Evolutionary conservation across 2,797 vertebrate genomes (phyloP).

Genomic region (Crocidura indochinensis): DNA sequence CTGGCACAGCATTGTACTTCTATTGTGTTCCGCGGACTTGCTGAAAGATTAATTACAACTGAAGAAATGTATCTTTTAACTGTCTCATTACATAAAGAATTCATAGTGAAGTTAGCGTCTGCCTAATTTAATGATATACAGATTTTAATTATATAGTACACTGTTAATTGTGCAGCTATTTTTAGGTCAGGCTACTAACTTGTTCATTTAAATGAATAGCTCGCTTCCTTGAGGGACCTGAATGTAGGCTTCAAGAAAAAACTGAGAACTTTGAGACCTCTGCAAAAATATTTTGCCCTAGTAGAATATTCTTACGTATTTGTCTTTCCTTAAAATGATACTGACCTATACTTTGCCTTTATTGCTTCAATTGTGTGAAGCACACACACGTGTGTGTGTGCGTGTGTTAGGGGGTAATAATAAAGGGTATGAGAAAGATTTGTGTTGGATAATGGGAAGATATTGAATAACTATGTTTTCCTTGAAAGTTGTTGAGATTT

Average conservation of each 20-base stretch:
- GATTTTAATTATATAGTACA: slow-evolving; percentile 84
- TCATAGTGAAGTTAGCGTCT: slow-evolving; percentile 83
- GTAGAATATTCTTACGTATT: slow-evolving; percentile 51
- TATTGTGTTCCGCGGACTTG: slow-evolving; percentile 74
- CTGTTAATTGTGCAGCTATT: slow-evolving; percentile 79
- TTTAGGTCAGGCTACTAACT: slow-evolving; percentile 82
- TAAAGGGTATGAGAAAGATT: slow-evolving; percentile 67
- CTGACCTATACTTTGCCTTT: slow-evolving; percentile 20
- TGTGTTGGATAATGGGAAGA: slow-evolving; percentile 75
- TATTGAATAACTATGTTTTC: slow-evolving; percentile 82
- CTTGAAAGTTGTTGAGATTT: slow-evolving; percentile 78
- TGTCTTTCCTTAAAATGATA: slow-evolving; percentile 54
- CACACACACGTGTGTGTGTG: too few relatives aligned
- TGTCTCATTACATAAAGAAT: slow-evolving; percentile 87
- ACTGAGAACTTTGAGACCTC: slow-evolving; percentile 50
- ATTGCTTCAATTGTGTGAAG: slow-evolving; percentile 37
- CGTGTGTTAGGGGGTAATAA: not conserved
- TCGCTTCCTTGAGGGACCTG: slow-evolving; percentile 66
- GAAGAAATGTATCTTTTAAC: slow-evolving; percentile 85
- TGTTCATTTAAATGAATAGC: slow-evolving; percentile 80
- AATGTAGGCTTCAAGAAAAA: slow-evolving; percentile 73
- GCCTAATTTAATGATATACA: slow-evolving; percentile 81
- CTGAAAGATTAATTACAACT: slow-evolving; percentile 84
- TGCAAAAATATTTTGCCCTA: slow-evolving; percentile 52
- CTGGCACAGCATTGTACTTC: slow-evolving; percentile 78